Evolutionary conservation across 1,140 invertebrate species (phyloP), one percentile per base, ranked within the genome.

Genomic region (Caerostris darwini): DNA sequence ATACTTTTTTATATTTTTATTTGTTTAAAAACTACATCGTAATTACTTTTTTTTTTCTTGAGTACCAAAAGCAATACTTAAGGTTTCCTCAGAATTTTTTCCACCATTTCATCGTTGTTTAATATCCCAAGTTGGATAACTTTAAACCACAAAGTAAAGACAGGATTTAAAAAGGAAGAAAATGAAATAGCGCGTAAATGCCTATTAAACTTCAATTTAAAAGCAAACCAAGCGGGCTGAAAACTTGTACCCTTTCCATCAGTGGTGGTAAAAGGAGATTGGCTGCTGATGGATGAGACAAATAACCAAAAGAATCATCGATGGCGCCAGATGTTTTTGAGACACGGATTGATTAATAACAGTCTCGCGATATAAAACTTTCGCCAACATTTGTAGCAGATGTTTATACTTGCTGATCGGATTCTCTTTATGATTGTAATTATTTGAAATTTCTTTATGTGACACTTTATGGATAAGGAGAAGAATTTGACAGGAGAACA

Each of bases 261-360:
- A 14, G 58, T 50, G 57, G 83, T 59, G 64, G 64, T 57, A 57
- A 57, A 19, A 34, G 56, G 17, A 5, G 17, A 90, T 77, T 61
- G 64, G 34, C 50, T 71, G 17, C 54, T 91, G 90, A 91, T 91
- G 90, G 90, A 91, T 81, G 54, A 57, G 54, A 81, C 69, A 61
- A 50, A 88, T 64, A 88, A 88, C 86, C 54, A 88, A 57, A 88
- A 64, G 86, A 88, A 57, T 54, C 50, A 53, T 88, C 50, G 86
- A 57, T 10, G 34, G 86, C 86, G 86, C 86, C 86, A 88, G 86
- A 88, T 88, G 86, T 58, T 57, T 17, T 17, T 88, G 86, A 88
- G 53, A 57, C 59, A 34, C 50, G 17, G 17, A 85, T 85, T 85
- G 83, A 85, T 85, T 85, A 85, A 58, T 59, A 85, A 59, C 56